Conservation (phyloP, 2,797 vertebrate genomes). For the Mareca strepera region DNA sequence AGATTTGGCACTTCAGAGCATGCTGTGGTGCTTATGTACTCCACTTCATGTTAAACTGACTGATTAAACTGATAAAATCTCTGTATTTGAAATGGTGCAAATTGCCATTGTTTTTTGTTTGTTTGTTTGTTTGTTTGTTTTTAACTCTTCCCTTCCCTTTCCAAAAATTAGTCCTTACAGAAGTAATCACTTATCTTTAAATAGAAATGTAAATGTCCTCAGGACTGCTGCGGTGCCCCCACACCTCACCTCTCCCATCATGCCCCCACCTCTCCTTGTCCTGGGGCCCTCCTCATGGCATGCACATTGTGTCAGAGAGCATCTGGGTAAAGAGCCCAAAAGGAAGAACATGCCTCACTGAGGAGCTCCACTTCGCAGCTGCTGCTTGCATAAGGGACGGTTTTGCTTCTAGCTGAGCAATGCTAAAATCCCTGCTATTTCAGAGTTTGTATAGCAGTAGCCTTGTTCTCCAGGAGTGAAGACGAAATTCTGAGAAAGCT, state of each 20-base stretch:
- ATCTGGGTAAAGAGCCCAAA: not conserved
- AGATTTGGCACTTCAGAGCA: not conserved
- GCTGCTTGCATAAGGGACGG: not conserved
- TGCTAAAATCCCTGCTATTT: not conserved
- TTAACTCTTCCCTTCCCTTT: not conserved
- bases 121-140: not conserved
- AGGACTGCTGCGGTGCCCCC: not conserved
- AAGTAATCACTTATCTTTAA: not conserved
- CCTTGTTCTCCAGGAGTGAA: not conserved
- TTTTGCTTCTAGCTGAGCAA: not conserved
- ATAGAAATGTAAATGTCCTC: not conserved
- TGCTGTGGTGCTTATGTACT: not conserved
- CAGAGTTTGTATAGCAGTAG: not conserved
- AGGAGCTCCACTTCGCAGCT: not conserved
- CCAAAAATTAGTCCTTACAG: no score
- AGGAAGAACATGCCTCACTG: not conserved
- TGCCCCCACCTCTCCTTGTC: not conserved
- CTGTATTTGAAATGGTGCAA: not conserved
- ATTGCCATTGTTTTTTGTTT: not conserved
- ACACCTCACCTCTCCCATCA: not conserved
- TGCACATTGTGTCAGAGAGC: not conserved
- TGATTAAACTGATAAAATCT: not conserved
- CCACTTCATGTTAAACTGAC: not conserved
- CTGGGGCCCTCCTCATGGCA: not conserved
- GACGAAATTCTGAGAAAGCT: not conserved